These are phyloP conservation scores for Sylvietta virens DNA, from an alignment of 2,113 vertebrate species.

Conservation along the genomic window DNA sequence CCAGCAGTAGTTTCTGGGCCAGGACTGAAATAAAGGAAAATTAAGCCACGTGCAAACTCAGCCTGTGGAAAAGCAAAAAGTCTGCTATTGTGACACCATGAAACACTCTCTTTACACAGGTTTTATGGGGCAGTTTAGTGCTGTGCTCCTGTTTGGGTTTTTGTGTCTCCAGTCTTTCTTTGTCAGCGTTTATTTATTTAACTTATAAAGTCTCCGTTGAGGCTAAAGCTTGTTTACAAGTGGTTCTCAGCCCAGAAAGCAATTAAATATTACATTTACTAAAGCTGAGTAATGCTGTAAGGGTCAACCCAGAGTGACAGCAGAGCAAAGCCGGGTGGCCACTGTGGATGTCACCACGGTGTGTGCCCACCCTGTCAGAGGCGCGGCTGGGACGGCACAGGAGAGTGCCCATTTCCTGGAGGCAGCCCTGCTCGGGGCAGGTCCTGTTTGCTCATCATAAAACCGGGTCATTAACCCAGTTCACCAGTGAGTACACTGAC, in stretches of 20 bases:
- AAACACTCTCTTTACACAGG: background rate
- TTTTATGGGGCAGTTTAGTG: constrained; percentile 35
- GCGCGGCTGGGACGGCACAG: background rate
- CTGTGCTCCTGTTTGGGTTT: background rate
- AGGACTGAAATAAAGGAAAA: background rate
- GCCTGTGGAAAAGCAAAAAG: background rate
- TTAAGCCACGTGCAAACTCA: background rate
- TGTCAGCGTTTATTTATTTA: constrained; percentile 32
- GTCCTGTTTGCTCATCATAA: constrained; percentile 13
- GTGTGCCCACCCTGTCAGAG: background rate
- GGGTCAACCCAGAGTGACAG: background rate
- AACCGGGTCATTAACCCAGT: background rate
- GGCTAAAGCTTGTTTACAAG: constrained; percentile 8
- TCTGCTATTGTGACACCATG: background rate
- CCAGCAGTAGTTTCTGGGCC: background rate
- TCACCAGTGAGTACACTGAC: background rate
- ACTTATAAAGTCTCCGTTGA: background rate
- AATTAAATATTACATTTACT: constrained; percentile 12
- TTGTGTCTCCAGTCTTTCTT: background rate
- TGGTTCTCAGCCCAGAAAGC: background rate
- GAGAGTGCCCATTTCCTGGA: background rate
- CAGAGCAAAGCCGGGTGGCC: background rate
- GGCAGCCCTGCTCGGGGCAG: background rate
- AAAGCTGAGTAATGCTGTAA: background rate
- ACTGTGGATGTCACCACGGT: background rate